phyloP scores from a whole-genome alignment of 2,888 invertebrate species.

The Chrysolina americana region DNA sequence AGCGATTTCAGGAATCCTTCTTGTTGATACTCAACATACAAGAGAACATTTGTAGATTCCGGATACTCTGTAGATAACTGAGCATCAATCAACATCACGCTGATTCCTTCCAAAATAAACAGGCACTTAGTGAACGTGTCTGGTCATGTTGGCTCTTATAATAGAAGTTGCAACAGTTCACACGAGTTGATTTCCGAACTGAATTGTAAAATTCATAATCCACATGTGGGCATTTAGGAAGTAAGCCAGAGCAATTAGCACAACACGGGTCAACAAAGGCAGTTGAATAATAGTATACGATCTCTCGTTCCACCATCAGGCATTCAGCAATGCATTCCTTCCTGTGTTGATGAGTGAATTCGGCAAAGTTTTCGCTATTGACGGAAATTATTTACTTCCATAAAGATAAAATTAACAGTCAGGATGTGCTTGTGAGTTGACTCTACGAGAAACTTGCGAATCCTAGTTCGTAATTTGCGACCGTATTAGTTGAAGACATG shows the following conservation, averaged over 20 bases:
- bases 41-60: no score
- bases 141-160: not conserved
- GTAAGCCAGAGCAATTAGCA: slow-evolving; percentile 5
- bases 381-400: slow-evolving; percentile 37
- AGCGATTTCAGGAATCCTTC: no score
- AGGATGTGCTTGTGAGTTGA: slow-evolving; percentile 28
- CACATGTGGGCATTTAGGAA: slow-evolving; percentile 1
- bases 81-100: not conserved
- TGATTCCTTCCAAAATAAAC: not conserved
- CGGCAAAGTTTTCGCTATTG: slow-evolving; percentile 33
- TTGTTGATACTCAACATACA: no score
- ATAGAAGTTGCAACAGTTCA: not conserved
- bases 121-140: not conserved
- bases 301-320: not conserved
- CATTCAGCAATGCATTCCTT: slow-evolving; percentile 14
- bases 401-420: slow-evolving; percentile 39
- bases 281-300: not conserved
- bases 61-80: not conserved
- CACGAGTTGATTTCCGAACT: not conserved
- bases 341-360: slow-evolving; percentile 33
- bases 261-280: slow-evolving; percentile 12
- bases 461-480: slow-evolving; percentile 26
- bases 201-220: slow-evolving; percentile 1
- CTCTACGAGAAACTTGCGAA: slow-evolving; percentile 32
- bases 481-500: slow-evolving; percentile 24